These are phyloP conservation scores for Aphelinus certus DNA, from an alignment of 1,140 invertebrate species.

Conservation along the genomic window DNA sequence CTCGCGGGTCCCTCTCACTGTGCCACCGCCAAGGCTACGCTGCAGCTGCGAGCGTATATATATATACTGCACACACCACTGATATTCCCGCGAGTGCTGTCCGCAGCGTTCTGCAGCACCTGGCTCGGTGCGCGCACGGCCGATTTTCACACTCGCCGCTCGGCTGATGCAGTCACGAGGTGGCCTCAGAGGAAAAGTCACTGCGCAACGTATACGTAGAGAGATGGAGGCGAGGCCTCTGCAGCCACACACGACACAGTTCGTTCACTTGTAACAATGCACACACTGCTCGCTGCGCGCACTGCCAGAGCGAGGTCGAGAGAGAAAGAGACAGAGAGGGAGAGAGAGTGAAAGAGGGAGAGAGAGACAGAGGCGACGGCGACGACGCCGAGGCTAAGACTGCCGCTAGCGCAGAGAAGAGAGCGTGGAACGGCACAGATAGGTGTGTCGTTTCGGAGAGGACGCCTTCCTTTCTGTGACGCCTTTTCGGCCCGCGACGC, in stretches of 20 bases:
- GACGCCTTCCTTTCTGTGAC: conserved; percentile 38
- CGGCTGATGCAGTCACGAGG: conserved; percentile 5
- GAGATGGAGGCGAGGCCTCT: not conserved
- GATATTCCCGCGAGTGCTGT: not conserved
- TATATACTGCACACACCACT: not conserved
- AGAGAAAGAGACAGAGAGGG: not conserved
- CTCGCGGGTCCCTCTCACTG: not conserved
- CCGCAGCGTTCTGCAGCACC: no score
- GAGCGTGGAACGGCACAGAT: conserved; percentile 15
- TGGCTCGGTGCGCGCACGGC: no score
- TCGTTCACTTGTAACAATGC: no score
- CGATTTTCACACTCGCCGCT: no score
- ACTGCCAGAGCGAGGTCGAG: not conserved
- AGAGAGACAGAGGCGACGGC: not conserved
- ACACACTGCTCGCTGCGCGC: no score
- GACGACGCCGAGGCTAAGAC: not conserved
- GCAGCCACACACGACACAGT: no score
- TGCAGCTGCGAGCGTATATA: not conserved
- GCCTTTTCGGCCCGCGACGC: conserved; percentile 19
- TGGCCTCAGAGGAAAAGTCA: not conserved
- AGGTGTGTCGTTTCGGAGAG: conserved; percentile 39
- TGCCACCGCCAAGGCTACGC: not conserved
- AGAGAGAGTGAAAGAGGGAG: conserved; percentile 5
- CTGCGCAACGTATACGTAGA: not conserved
- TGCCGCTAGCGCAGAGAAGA: not conserved